phyloP scores from a whole-genome alignment of 2,797 vertebrate species.

The Cetoscarus ocellatus region DNA sequence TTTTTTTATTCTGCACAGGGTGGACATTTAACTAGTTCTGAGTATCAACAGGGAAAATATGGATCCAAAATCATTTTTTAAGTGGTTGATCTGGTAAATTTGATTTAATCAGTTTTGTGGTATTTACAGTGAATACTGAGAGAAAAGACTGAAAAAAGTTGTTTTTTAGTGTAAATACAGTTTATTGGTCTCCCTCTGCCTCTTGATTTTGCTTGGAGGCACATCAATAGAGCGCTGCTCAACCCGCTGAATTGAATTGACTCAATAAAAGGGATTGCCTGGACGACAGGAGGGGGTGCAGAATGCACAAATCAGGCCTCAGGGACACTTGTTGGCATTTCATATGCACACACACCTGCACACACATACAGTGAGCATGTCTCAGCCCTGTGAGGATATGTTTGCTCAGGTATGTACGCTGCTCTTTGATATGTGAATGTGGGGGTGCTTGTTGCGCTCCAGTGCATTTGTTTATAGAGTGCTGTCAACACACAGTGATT shows the following conservation, averaged over 20 bases:
- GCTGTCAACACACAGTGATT: conserved; percentile 59
- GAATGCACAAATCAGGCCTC: conserved; percentile 60
- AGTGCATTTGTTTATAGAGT: conserved; percentile 60
- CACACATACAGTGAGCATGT: not conserved
- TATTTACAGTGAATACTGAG: not conserved
- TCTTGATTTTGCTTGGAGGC: conserved; percentile 26
- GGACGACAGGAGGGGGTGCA: conserved; percentile 25
- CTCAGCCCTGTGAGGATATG: conserved; percentile 31
- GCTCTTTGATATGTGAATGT: conserved; percentile 41
- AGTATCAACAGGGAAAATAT: no score
- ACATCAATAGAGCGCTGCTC: conserved; percentile 45
- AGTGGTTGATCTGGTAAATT: not conserved
- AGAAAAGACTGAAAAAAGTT: not conserved
- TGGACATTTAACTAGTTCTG: no score
- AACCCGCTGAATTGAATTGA: conserved; percentile 42
- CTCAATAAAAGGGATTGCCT: conserved; percentile 61
- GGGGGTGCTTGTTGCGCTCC: conserved; percentile 50
- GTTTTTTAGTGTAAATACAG: not conserved
- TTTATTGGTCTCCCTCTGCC: conserved; percentile 14
- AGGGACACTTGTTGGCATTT: conserved; percentile 45
- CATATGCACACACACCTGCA: conserved; percentile 22
- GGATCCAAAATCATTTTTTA: not conserved
- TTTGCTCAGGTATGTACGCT: conserved; percentile 42
- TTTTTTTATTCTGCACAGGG: no score
- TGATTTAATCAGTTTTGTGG: not conserved